Evolutionary conservation across 2,888 invertebrate genomes (phyloP).

Genomic region (Ryuthela nishihirai): DNA sequence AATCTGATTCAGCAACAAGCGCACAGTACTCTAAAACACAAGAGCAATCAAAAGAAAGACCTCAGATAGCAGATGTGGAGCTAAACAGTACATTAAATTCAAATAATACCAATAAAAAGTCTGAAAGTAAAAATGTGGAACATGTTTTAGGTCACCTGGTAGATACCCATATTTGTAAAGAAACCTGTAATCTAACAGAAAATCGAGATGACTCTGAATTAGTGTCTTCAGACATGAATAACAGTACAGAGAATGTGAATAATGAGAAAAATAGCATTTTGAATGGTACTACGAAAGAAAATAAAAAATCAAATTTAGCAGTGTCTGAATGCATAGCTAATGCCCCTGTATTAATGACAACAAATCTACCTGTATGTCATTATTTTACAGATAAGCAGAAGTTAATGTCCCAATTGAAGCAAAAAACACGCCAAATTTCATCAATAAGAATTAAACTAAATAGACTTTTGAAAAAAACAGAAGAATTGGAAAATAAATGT

Average conservation of each 20-base stretch:
- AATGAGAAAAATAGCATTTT: background rate
- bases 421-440: conserved; percentile 17
- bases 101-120: background rate
- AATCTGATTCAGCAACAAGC: too few relatives aligned
- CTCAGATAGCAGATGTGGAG: background rate
- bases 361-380: conserved; percentile 13
- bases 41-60: background rate
- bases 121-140: conserved; percentile 2
- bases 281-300: background rate
- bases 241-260: background rate
- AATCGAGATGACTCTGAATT: background rate
- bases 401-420: conserved; percentile 10
- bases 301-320: background rate
- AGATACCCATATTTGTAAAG: conserved; percentile 26
- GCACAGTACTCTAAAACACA: too few relatives aligned
- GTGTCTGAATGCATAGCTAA: conserved; percentile 6
- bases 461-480: conserved; percentile 17
- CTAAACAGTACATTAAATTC: background rate
- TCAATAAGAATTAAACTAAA: conserved; percentile 12
- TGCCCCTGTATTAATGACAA: conserved; percentile 25
- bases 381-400: conserved; percentile 21
- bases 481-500: conserved; percentile 24
- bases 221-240: too few relatives aligned
- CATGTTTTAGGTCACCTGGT: conserved; percentile 28
- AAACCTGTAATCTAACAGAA: conserved; percentile 10